phyloP scores from a whole-genome alignment of 1,140 invertebrate genomes.

The Calycopis cecrops region DNA sequence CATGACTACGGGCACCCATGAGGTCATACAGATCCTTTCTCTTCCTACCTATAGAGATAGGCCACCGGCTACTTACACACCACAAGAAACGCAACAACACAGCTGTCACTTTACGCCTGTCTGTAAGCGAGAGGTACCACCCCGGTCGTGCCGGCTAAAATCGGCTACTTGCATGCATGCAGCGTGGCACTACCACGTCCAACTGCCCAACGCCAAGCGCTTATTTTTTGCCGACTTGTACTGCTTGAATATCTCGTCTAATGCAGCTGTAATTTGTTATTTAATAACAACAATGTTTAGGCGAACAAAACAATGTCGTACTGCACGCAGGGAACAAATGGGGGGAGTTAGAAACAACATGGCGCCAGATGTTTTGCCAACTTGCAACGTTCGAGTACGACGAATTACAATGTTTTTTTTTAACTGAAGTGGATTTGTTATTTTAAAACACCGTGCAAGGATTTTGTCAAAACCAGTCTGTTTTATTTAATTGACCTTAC shows the following conservation, averaged over 20 bases:
- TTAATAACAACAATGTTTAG: slow-evolving; percentile 14
- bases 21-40: too few relatives aligned
- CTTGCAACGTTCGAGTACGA: slow-evolving; percentile 27
- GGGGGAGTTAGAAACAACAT: slow-evolving; percentile 27
- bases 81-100: too few relatives aligned
- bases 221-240: neutral
- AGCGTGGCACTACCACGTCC: too few relatives aligned
- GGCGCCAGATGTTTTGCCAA: slow-evolving; percentile 29
- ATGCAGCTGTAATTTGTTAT: neutral
- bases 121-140: too few relatives aligned
- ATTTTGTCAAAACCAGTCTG: neutral
- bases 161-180: too few relatives aligned
- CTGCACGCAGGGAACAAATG: slow-evolving; percentile 27
- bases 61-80: too few relatives aligned
- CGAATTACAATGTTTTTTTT: slow-evolving; percentile 3
- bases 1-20: too few relatives aligned
- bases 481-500: too few relatives aligned
- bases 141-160: too few relatives aligned
- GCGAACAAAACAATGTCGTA: slow-evolving; percentile 30
- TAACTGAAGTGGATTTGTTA: neutral
- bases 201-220: neutral
- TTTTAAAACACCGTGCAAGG: neutral
- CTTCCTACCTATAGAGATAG: too few relatives aligned
- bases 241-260: neutral
- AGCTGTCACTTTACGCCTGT: too few relatives aligned